Percentiles rank a stretch among this genome's conserved stretches.
Evolutionary conservation across 1,140 invertebrate species (phyloP).

Genomic region (Tetraneura akinire): DNA sequence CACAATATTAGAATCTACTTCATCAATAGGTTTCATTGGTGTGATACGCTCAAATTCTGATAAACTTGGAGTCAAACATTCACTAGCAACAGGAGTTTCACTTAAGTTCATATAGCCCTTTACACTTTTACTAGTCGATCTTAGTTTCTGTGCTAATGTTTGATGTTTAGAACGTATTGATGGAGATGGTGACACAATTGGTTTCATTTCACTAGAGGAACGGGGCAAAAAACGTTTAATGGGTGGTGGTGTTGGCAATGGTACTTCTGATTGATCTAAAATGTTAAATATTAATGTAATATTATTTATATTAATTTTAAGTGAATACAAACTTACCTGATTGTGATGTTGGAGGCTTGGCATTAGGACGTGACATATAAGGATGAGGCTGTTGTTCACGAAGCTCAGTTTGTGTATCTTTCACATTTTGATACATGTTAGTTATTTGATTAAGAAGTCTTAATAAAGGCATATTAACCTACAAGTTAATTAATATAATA

Average conservation of each 20-base stretch:
- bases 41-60: conserved; percentile 38
- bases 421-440: conserved; percentile 97
- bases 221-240: conserved; percentile 50
- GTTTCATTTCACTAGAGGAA: conserved; percentile 57
- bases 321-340: conserved; percentile 26
- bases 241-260: conserved; percentile 37
- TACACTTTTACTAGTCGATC: conserved; percentile 80
- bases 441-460: conserved; percentile 92
- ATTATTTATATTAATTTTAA: not conserved
- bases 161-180: conserved; percentile 74
- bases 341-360: conserved; percentile 36
- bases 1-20: conserved; percentile 29
- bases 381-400: conserved; percentile 65
- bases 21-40: conserved; percentile 50
- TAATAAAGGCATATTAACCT: conserved; percentile 92
- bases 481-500: not conserved
- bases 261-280: conserved; percentile 46
- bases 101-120: conserved; percentile 74
- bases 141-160: conserved; percentile 81
- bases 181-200: conserved; percentile 65
- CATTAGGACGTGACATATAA: conserved; percentile 34
- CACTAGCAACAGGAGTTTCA: conserved; percentile 61
- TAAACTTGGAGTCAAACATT: conserved; percentile 44
- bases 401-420: conserved; percentile 88
- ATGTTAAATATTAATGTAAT: not conserved